A percentile compares a stretch with the other conserved stretches of the same genome.
Conservation (phyloP, 2,797 vertebrate species). For the Eutrigla gurnardus region DNA sequence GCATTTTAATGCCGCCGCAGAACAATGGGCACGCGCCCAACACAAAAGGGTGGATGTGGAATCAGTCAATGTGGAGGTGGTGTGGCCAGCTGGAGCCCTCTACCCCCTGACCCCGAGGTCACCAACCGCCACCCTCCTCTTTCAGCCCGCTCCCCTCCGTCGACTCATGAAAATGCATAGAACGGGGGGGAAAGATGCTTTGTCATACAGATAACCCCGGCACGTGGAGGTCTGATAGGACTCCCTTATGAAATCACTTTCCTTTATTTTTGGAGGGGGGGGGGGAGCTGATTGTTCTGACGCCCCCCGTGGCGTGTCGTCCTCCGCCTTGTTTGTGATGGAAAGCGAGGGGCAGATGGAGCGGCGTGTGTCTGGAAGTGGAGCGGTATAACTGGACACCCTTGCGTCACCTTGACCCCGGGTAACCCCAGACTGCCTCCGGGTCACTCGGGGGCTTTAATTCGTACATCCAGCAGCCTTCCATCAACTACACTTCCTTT, state of each 20-base stretch:
- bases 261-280: constrained; percentile 57
- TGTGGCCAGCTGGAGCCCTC: constrained; percentile 85
- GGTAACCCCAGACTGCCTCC: constrained; percentile 32
- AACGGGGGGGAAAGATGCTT: constrained; percentile 69
- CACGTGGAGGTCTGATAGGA: constrained; percentile 76
- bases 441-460: constrained; percentile 45
- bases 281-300: constrained; percentile 42
- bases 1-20: constrained; percentile 80
- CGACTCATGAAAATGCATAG: constrained; percentile 82
- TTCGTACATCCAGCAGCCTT: constrained; percentile 41
- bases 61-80: constrained; percentile 81
- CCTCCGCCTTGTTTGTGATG: constrained; percentile 68
- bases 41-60: constrained; percentile 80
- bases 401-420: constrained; percentile 69
- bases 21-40: constrained; percentile 83
- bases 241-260: constrained; percentile 72
- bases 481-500: constrained; percentile 30
- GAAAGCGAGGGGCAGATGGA: constrained; percentile 78
- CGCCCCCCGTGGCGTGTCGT: constrained; percentile 50
- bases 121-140: constrained; percentile 78
- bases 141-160: constrained; percentile 72
- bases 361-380: constrained; percentile 44
- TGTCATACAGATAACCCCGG: constrained; percentile 81
- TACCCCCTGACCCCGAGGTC: constrained; percentile 81
- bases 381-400: constrained; percentile 50